Evolutionary conservation across 2,113 vertebrate species (phyloP), one percentile per base, ranked within the genome.

Genomic region (Ornithorhynchus anatinus): DNA sequence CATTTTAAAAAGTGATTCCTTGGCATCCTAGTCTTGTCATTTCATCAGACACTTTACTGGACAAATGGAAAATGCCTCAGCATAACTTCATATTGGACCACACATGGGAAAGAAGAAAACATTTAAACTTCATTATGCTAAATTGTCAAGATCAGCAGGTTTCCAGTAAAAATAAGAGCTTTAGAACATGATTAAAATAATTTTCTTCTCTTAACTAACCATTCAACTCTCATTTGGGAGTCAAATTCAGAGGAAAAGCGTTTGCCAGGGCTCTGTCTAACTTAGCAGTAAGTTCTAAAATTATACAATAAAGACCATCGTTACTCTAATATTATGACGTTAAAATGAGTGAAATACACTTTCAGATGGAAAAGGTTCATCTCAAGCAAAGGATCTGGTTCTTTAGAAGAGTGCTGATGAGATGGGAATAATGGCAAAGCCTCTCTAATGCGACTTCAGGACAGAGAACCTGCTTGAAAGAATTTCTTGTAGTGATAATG

Each of bases 121-220:
- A 77, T 48, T 77, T 68, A 61, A 29, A 51, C 27, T 85, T 80
- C 61, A 79, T 1, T 61, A 72, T 77, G 66, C 69, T 32, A 56
- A 64, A 43, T 20, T 29, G 70, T 61, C 39, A 80, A 59, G 48
- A 47, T 56, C 22, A 68, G 45, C 72, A 77, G 35, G 81, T 73
- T 75, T 70, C 43, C 16, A 66, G 36, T 62, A 60, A 59, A 68
- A 81, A 52, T 43, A 65, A 81, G 50, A 59, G 23, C 32, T 75
- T 67, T 66, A 66, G 36, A 80, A 64, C 59, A 77, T 48, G 82
- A 81, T 71, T 67, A 59, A 54, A 32, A 77, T 35, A 80, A 65
- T 0, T 45, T 59, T 65, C 68, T 69, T 63, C 59, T 68, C 53
- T 72, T 75, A 67, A 61, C 78, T 69, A 81, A 59, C 80, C 54